Base-by-base conservation (phyloP, 2,888 invertebrate genomes). In the Aporophyla nigra region DNA sequence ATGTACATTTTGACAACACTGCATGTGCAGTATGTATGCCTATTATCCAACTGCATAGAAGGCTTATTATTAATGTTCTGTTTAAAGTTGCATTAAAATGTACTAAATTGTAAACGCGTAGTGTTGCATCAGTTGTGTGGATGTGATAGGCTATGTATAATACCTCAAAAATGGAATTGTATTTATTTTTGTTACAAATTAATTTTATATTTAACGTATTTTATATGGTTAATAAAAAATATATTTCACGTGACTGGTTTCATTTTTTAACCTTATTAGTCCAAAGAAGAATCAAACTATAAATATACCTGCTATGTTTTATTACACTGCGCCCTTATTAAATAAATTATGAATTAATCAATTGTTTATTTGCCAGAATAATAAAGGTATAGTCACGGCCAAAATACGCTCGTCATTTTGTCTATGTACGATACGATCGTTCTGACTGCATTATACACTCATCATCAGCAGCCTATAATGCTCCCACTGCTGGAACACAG, bases 181-280 rank as follows among this genome's bases (percentile, higher is more conserved):
- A 92, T 90, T 90, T 91, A 89, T 90, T 90, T 91, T 90, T 92
- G 91, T 92, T 91, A 89, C 85, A 87, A 83, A 89, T 80, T 89
- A 89, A 76, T 88, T 90, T 91, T 91, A 85, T 90, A 88, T 86
- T 68, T 86, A 87, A 87, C 83, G 82, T 92, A 90, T 91, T 91
- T 90, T 90, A 87, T 88, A 90, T 90, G 87, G 87, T 92, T 91
- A 90, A 83, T 84, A 87, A 92, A 91, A 90, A 90, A 88, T 87
- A 78, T 84, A 86, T 82, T 74, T 65, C 49, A 82, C 3, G 10
- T 24, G 5, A 27, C 5, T 62, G 54, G 53, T 70, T 82, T 76
- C 10, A 68, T 77, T 78, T 61, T 16, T 51, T n/a, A 65, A 33
- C 76, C 59, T 33, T 33, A 40, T 46, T 3, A 33, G 33, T 2